A percentile compares a stretch with the other conserved stretches of the same genome.
Conservation (phyloP, 2,888 invertebrate genomes). For the Rapana venosa region DNA sequence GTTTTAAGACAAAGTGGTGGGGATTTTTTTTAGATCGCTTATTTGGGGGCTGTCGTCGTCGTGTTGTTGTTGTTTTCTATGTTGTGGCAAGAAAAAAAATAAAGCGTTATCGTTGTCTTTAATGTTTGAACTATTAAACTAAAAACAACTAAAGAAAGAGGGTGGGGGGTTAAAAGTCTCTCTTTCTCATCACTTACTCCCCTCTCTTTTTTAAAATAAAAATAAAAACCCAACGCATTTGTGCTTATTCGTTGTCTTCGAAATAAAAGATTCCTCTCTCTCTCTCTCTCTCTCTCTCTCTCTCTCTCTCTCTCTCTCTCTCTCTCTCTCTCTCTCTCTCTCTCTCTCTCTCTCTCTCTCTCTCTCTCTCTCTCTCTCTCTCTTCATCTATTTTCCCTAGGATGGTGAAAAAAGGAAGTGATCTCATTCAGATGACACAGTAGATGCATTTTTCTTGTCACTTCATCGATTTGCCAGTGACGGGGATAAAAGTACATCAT, state of each 20-base stretch:
- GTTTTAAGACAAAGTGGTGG: too few species aligned
- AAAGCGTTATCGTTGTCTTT: too few species aligned
- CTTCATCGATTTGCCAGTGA: not conserved
- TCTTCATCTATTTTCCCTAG: not conserved
- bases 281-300: not conserved
- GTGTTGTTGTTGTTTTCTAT: too few species aligned
- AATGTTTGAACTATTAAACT: too few species aligned
- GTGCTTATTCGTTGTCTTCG: too few species aligned
- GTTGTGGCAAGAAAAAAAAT: too few species aligned
- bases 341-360: not conserved
- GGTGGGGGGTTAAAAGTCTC: not conserved
- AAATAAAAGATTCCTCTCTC: not conserved
- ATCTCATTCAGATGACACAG: not conserved
- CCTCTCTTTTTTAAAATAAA: not conserved
- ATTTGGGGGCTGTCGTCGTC: too few species aligned
- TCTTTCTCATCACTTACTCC: not conserved
- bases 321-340: not conserved
- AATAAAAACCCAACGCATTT: too few species aligned
- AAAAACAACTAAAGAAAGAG: too few species aligned
- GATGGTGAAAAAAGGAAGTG: not conserved
- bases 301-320: not conserved
- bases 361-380: conserved; percentile 8
- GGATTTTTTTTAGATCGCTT: too few species aligned
- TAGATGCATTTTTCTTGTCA: not conserved
- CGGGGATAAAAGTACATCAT: not conserved